These are phyloP conservation scores for Notothenia rossii DNA, from an alignment of 2,113 vertebrate genomes.

Conservation along the genomic window DNA sequence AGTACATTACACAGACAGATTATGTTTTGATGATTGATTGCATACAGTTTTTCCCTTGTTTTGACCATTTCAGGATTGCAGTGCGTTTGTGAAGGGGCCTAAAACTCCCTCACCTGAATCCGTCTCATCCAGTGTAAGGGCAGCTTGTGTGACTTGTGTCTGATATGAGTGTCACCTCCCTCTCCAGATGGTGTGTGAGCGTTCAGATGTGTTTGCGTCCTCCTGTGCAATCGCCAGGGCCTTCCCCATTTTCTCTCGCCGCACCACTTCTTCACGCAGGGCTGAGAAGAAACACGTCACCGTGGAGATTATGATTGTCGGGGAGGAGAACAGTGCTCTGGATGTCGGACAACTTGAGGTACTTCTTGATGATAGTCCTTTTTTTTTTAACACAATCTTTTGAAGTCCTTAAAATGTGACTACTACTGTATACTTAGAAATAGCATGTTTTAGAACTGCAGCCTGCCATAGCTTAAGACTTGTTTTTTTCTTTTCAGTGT, in stretches of 20 bases:
- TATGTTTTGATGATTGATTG: no score
- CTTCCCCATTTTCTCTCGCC: conserved; percentile 94
- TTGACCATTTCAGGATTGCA: no score
- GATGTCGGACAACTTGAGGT: conserved; percentile 89
- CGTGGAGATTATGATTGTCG: conserved; percentile 92
- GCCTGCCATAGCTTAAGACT: not conserved
- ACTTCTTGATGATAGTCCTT: conserved; percentile 1
- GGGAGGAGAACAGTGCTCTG: conserved; percentile 88
- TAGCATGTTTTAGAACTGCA: not conserved
- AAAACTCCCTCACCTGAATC: no score
- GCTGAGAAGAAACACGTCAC: conserved; percentile 90
- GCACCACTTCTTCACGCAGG: conserved; percentile 87
- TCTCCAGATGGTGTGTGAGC: conserved; percentile 94
- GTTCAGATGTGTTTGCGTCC: conserved; percentile 91
- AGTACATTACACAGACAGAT: no score
- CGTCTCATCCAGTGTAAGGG: no score
- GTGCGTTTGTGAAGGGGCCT: no score
- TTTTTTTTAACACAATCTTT: not conserved
- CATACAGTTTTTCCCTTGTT: no score
- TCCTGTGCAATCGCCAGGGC: conserved; percentile 93
- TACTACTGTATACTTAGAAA: not conserved
- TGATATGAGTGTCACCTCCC: conserved; percentile 36
- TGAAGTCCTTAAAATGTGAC: no score
- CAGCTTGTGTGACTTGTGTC: no score
- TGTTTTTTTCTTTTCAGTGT: conserved; percentile 83